These are phyloP conservation scores for Tiliacea aurago DNA, from an alignment of 2,888 invertebrate species.

Conservation along the genomic window DNA sequence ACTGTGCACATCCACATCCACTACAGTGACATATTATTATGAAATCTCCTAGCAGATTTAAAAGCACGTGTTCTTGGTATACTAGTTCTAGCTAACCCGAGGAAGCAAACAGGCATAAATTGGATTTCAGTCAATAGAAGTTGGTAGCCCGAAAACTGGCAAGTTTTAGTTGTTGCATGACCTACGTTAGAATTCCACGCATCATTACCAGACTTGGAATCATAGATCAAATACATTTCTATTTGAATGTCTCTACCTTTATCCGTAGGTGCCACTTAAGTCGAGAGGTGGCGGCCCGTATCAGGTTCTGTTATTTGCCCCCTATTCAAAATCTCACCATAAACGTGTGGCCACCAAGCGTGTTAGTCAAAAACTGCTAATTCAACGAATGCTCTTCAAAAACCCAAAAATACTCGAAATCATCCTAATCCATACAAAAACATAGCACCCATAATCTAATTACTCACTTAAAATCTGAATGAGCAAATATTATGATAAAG, in stretches of 20 bases:
- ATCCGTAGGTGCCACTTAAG: background rate
- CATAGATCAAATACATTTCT: background rate
- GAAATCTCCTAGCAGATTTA: background rate
- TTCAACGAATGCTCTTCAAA: background rate
- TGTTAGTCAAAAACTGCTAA: background rate
- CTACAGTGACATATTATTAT: too few relatives aligned
- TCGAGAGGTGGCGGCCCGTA: background rate
- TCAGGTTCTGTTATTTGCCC: background rate
- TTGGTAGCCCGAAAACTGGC: background rate
- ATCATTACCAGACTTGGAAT: background rate
- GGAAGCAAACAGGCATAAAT: too few relatives aligned
- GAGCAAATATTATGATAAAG: slow-evolving; percentile 57
- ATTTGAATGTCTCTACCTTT: too few relatives aligned
- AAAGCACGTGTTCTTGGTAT: background rate
- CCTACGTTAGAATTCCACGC: background rate
- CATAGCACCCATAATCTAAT: slow-evolving; percentile 49
- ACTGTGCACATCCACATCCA: too few relatives aligned
- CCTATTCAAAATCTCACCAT: background rate
- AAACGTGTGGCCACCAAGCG: background rate
- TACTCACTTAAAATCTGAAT: slow-evolving; percentile 42
- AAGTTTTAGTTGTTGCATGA: background rate
- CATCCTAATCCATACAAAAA: slow-evolving; percentile 22
- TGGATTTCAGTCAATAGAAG: background rate
- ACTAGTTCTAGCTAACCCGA: too few relatives aligned
- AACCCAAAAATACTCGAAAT: background rate